Conservation (phyloP, 2,113 vertebrate species). For the Hippolais icterina region DNA sequence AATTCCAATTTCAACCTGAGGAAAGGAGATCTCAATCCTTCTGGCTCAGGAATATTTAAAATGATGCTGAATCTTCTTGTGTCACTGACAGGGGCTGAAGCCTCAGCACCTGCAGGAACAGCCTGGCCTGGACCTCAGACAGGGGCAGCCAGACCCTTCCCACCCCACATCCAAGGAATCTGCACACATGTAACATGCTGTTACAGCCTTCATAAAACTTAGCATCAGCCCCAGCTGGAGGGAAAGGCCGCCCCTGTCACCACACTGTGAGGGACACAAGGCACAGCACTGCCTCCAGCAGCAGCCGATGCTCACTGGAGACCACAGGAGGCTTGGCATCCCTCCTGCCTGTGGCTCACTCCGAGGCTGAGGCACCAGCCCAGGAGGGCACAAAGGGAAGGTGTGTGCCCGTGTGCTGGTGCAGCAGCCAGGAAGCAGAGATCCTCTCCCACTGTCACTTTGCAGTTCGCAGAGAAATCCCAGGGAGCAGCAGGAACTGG, state of each 20-base stretch:
- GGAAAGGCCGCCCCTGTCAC: not conserved
- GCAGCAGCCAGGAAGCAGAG: not conserved
- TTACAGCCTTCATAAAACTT: not conserved
- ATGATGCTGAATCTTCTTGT: not conserved
- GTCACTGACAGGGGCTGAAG: not conserved
- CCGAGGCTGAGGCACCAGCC: accelerated
- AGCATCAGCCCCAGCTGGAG: not conserved
- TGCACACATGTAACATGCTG: not conserved
- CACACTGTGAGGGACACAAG: not conserved
- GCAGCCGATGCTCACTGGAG: not conserved
- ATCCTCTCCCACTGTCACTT: not conserved
- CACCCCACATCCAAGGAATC: not conserved
- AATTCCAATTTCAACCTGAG: not conserved
- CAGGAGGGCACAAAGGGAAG: not conserved
- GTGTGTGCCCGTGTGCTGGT: accelerated
- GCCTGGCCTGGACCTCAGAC: not conserved
- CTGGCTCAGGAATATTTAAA: not conserved
- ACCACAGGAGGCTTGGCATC: accelerated
- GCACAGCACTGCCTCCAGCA: not conserved
- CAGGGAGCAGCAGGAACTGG: not conserved
- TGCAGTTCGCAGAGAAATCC: not conserved
- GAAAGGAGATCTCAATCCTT: not conserved
- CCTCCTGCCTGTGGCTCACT: not conserved
- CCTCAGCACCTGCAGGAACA: not conserved
- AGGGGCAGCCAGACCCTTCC: not conserved